Base-by-base conservation (phyloP, 2,888 invertebrate genomes). In the Latrodectus hesperus region DNA sequence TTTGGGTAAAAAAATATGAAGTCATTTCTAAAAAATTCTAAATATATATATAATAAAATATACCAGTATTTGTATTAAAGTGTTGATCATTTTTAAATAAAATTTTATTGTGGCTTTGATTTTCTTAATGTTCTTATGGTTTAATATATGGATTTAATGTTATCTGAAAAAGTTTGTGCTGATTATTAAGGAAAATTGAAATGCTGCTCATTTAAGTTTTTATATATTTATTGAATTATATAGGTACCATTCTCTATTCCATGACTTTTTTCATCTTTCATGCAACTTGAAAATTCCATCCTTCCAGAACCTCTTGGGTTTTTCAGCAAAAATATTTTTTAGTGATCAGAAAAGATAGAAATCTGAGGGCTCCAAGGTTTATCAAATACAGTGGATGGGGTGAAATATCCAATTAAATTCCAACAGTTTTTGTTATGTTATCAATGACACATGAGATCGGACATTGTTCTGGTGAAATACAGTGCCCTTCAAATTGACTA, bases 381-480 rank as follows among this genome's bases (percentile, higher is more conserved):
- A 14, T 26, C 10, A 22, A 22, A 22, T 22, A 22, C 22, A 22
- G 22, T 22, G 22, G 1, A 22, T 22, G 22, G 12, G 22, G n/a
- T 14, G 16, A 73, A 65, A n/a, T 52, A 64, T 26, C 72, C 65
- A 80, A 79, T n/a, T 16, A 49, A 79, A 55, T 11, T 55, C 9
- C n/a, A 49, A 60, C 55, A 55, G 60, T 2, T 80, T 72, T 72
- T 79, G 79, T n/a, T 38, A 17, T 53, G 60, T 79, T 79, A n/a
- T 79, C 38, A 79, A 60, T 70, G 49, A 79, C 79, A 71, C 79
- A 79, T 71, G 60, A 60, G 71, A 49, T 55, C 9, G 3, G 9
- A 26, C 55, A 79, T 60, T 79, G 71, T 60, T 60, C 49, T 38
- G 38, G 6, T 38, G 38, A 38, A 38, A 38, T 53, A 67, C 12